A percentile compares a stretch with the other conserved stretches of the same genome.
Conservation (phyloP, 2,113 vertebrate genomes). For the Macrotus californicus region DNA sequence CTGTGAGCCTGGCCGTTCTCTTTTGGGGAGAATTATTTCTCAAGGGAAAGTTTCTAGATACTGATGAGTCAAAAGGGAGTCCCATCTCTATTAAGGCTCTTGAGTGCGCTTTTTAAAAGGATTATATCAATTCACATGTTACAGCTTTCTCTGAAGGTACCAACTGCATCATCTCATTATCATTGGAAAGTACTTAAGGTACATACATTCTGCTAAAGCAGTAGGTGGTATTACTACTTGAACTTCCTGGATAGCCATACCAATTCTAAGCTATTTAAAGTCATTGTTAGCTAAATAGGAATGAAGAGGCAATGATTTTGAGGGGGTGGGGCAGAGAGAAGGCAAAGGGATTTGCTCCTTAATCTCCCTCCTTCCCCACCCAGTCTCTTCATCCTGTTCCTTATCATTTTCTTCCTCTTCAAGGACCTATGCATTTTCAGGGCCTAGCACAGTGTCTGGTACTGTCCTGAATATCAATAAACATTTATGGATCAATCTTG, state of each 20-base stretch:
- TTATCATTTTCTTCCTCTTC: neutral
- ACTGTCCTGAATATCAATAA: neutral
- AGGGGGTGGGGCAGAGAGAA: neutral
- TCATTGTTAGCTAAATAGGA: neutral
- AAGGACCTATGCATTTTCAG: neutral
- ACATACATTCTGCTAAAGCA: neutral
- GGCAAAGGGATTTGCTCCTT: neutral
- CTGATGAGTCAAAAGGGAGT: slow-evolving; percentile 33
- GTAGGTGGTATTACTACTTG: neutral
- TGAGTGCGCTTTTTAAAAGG: neutral
- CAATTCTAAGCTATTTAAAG: neutral
- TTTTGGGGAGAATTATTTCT: neutral
- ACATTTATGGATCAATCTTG: neutral
- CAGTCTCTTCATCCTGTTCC: neutral
- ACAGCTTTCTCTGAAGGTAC: neutral
- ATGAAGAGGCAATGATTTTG: neutral
- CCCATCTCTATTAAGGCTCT: neutral
- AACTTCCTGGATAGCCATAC: neutral
- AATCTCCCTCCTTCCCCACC: neutral
- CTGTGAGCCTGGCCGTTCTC: neutral
- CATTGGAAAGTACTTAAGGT: neutral
- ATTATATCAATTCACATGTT: neutral
- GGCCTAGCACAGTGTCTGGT: neutral
- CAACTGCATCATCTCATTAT: neutral
- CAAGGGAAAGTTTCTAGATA: neutral